Conservation (phyloP, 1,140 invertebrate species). For the Heliconius melpomene region DNA sequence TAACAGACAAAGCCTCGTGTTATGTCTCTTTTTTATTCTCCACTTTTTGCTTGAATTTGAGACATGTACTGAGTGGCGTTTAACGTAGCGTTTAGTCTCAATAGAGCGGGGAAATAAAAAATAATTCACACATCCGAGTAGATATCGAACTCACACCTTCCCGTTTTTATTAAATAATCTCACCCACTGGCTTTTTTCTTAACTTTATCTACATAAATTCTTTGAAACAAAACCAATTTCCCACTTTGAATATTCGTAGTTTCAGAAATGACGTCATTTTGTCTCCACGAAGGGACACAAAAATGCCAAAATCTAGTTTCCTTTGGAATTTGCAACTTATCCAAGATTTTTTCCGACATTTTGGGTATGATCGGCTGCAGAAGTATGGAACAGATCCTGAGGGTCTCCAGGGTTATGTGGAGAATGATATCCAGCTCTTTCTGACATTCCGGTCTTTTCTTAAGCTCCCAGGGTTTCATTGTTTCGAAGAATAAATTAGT, state of each 20-base stretch:
- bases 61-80: too few relatives aligned
- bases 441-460: conserved; percentile 71
- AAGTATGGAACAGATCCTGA: conserved; percentile 89
- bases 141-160: too few relatives aligned
- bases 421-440: conserved; percentile 87
- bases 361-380: conserved; percentile 93
- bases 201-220: conserved; percentile 64
- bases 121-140: too few relatives aligned
- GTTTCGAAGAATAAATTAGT: conserved; percentile 94
- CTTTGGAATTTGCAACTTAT: conserved; percentile 83
- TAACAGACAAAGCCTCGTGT: too few relatives aligned
- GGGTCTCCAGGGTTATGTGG: conserved; percentile 91
- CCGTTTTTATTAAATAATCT: background rate
- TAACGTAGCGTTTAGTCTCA: too few relatives aligned
- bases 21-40: too few relatives aligned
- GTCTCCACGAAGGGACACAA: conserved; percentile 61
- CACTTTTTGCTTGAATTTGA: too few relatives aligned
- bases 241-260: conserved; percentile 63
- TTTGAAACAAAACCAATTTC: conserved; percentile 70
- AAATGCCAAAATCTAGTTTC: conserved; percentile 59
- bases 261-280: conserved; percentile 62
- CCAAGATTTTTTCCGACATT: conserved; percentile 84
- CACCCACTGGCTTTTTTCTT: conserved; percentile 53
- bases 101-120: too few relatives aligned
- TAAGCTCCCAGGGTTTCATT: conserved; percentile 93